phyloP scores from a whole-genome alignment of 2,888 invertebrate genomes.

The Cristatella mucedo region DNA sequence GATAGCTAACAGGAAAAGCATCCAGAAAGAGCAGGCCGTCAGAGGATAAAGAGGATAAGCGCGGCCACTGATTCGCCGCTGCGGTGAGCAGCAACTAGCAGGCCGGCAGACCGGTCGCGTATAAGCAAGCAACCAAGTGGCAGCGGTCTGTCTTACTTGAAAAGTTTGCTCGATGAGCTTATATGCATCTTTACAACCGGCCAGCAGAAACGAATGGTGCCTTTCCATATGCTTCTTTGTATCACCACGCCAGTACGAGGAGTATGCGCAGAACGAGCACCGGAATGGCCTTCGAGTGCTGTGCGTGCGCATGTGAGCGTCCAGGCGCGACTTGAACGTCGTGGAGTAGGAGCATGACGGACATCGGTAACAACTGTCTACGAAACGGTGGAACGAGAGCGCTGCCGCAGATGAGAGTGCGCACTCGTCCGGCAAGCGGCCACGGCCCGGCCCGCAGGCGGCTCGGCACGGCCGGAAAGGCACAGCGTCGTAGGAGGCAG shows the following conservation, averaged over 20 bases:
- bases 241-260: slow-evolving; percentile 42
- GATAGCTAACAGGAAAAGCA: no score
- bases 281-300: slow-evolving; percentile 39
- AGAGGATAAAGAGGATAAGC: no score
- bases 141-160: slow-evolving; percentile 5
- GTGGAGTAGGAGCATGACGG: slow-evolving; percentile 45
- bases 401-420: no score
- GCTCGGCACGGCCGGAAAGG: no score
- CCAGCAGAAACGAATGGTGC: slow-evolving; percentile 32
- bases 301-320: slow-evolving; percentile 40
- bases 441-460: no score
- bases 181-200: slow-evolving; percentile 12
- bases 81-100: not conserved
- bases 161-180: slow-evolving; percentile 5
- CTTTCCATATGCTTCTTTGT: slow-evolving; percentile 41
- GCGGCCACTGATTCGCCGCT: no score
- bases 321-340: slow-evolving; percentile 40
- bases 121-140: no score
- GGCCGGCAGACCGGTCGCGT: not conserved
- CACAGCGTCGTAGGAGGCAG: no score
- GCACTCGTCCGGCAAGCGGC: no score
- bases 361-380: no score
- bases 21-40: no score
- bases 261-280: slow-evolving; percentile 40
- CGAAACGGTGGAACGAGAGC: no score